Evolutionary conservation across 2,113 vertebrate species (phyloP), one percentile per base, ranked within the genome.

Genomic region (Ochotona curzoniae): DNA sequence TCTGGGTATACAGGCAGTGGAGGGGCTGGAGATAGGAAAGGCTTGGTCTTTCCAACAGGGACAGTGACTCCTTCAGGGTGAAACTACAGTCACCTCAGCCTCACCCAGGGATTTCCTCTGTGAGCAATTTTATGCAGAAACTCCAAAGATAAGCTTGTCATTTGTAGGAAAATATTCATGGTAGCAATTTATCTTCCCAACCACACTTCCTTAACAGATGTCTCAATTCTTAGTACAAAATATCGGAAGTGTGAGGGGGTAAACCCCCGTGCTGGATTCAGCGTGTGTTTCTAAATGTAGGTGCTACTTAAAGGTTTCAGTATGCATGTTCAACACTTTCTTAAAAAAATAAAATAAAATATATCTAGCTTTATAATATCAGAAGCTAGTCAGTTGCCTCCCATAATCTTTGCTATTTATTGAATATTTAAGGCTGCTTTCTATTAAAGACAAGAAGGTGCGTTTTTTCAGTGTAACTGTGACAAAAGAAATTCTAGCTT

Each of bases 131-230:
- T 75, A 51, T 47, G 63, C 20, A 82, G 89, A 87, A 79, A 28
- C 71, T 71, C 95, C 12, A 17, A 93, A 94, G 90, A 94, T 89
- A 93, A 95, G 83, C 30, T 73, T 93, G 85, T 94, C 83, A 86
- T 75, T 83, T 93, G 92, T 88, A 92, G 63, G 71, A 81, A 95
- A 90, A 86, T 84, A 75, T 63, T 83, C 79, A 60, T 54, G 71
- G 9, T 76, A 70, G 63, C 38, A 81, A 66, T 88, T 80, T 96
- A 94, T 93, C 94, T 94, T 88, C 69, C 57, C 23, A 61, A 32
- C 76, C 95, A 96, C 49, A 87, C 85, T 96, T 96, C 94, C 90
- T 80, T 92, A 87, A 87, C 71, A 94, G 76, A 93, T 96, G 88
- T 85, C 54, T 85, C 51, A 61, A 87, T 54, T 83, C 69, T 87